Evolutionary conservation across 2,113 vertebrate species (phyloP), one percentile per base, ranked within the genome.

Genomic region (Solea senegalensis): DNA sequence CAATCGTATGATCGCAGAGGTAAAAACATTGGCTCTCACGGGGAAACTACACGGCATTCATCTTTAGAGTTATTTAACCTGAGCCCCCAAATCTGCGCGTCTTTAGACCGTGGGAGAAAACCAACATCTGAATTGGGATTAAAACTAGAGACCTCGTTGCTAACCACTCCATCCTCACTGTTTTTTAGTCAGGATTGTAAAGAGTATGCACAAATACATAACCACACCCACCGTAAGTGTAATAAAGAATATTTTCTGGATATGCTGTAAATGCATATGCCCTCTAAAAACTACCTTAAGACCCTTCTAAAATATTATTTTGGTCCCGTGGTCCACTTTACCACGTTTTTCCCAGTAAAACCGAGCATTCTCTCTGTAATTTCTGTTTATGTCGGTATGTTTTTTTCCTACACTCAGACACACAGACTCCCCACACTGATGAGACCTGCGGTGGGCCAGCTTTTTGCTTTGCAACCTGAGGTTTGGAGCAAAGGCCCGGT

Each of bases 1-100:
- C 62, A 99, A 99, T 87, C 96, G 98, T 44, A 97, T 98, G 95
- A 98, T 98, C 79, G 96, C 97, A 60, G 97, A 99, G 92, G 98
- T 99, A 77, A 93, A 89, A 12, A 9, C 2, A 5, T 7, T 49
- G 46, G 34, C 5, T 15, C 46, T 3, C 12, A 13, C 13, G 1
- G 9, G 2, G 44, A 9, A 45, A 45, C 44, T 10, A 12, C 44
- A 45, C 44, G 1, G 11, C 3, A 4, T 12, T 1, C 44, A 45
- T 44, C 9, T 44, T 44, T 10, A 44, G 43, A 8, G 9, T 6
- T 44, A 44, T 6, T 6, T 44, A 21, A 21, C 21, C 21, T 21
- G 21, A 21, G 21, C 21, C 21, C 21, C 21, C 21, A 21, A 21
- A 21, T 21, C 21, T 21, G 21, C 21, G 21, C 1, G 21, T 21